Conservation (phyloP, 2,797 vertebrate species). For the Protosalanx chinensis region DNA sequence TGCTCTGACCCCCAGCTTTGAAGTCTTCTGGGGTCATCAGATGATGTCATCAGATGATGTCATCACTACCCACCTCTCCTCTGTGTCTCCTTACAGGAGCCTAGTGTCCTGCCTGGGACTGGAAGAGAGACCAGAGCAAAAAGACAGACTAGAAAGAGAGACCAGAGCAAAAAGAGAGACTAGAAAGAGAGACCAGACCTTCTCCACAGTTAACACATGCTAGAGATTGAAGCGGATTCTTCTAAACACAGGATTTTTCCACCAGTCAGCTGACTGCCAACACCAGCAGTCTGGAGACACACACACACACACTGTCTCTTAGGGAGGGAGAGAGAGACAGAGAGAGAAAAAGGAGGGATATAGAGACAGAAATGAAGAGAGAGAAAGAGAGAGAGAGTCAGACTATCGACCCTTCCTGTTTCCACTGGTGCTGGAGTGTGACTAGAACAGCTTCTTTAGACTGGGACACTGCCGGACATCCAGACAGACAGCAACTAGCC, state of each 20-base stretch:
- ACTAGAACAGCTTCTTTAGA: not conserved
- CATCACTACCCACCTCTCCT: not conserved
- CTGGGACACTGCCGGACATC: no score
- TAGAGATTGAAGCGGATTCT: not conserved
- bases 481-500: not conserved
- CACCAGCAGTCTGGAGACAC: constrained; percentile 46
- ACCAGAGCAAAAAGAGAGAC: no score
- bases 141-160: no score
- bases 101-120: not conserved
- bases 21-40: not conserved
- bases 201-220: not conserved
- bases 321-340: no score
- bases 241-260: constrained; percentile 42
- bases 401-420: no score
- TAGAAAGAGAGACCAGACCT: not conserved
- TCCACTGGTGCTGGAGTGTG: not conserved
- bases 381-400: not conserved
- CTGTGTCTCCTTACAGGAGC: not conserved
- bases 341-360: not conserved
- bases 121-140: not conserved
- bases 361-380: not conserved
- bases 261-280: constrained; percentile 40
- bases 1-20: not conserved
- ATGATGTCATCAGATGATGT: not conserved
- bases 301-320: constrained; percentile 9